Evolutionary conservation across 2,797 vertebrate genomes (phyloP), one percentile per base, ranked within the genome.

Genomic region (Nothura maculosa): DNA sequence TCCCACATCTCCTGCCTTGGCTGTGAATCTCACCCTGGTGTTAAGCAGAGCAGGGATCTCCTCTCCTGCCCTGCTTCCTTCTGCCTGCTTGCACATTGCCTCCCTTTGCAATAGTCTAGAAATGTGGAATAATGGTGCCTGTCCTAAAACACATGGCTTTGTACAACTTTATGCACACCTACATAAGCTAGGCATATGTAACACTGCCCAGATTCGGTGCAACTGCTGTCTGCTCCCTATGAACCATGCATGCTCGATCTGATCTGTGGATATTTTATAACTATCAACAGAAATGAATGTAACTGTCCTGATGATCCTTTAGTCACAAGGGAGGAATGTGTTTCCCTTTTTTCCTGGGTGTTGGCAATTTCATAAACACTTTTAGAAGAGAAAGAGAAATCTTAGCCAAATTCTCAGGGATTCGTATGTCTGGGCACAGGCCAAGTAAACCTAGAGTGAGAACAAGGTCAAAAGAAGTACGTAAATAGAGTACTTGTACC

Each of bases 301-400:
- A 85, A 73, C 43, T 8, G n/a, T 38, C 67, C 55, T 30, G 28
- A 70, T 8, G 19, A 47, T n/a, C 54, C n/a, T 0, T 61, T 45
- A 83, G 67, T 67, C 76, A 89, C 18, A 54, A 47, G 10, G 24
- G 32, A 90, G 72, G 47, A 92, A 55, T 1, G 1, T 21, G 67
- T 20, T 1, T 77, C 6, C 30, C 42, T 15, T 2, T 55, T 66
- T 72, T 25, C 84, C 69, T 0, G 3, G 28, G 9, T 27, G 5
- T 45, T 45, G 70, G 19, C 32, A 13, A 30, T 57, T 87, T 75
- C 32, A 76, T 12, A 72, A 83, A 60, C 28, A 24, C 12, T 52
- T 74, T 60, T 38, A 70, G 18, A 77, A 87, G 32, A 90, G 10
- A 50, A 30, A 42, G 42, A 90, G 27, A 38, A 78, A 52, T 50